A percentile compares a stretch with the other conserved stretches of the same genome.
Conservation (phyloP, 2,888 invertebrate genomes). For the Patella depressa region DNA sequence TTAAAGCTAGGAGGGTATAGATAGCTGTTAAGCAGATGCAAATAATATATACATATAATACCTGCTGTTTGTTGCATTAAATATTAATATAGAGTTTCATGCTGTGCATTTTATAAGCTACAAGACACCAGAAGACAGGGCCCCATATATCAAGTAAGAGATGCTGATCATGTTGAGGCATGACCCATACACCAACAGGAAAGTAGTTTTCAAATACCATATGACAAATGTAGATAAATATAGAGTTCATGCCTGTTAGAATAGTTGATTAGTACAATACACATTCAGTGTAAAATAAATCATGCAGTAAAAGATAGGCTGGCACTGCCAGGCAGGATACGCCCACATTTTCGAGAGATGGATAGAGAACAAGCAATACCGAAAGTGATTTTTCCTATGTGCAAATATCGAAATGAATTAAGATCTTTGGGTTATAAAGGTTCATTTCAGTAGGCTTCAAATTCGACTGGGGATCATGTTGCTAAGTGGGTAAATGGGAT, state of each 20-base stretch:
- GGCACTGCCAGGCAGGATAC: too few species aligned
- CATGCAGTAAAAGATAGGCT: background rate
- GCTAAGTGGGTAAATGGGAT: too few species aligned
- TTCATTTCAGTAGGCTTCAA: too few species aligned
- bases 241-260: constrained; percentile 85
- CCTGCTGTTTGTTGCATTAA: constrained; percentile 66
- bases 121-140: constrained; percentile 81
- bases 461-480: too few species aligned
- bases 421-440: too few species aligned
- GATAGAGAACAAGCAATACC: too few species aligned
- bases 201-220: constrained; percentile 81
- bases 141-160: constrained; percentile 82
- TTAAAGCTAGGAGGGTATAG: too few species aligned
- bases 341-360: too few species aligned
- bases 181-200: constrained; percentile 73
- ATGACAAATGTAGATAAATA: constrained; percentile 90
- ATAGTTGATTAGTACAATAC: background rate
- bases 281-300: background rate
- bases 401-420: too few species aligned
- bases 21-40: background rate
- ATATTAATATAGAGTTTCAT: constrained; percentile 82
- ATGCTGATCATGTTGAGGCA: constrained; percentile 75
- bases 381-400: too few species aligned
- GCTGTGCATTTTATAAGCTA: constrained; percentile 83
- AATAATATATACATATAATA: constrained; percentile 9